Conservation (phyloP, 2,113 vertebrate genomes). For the Pipra filicauda region DNA sequence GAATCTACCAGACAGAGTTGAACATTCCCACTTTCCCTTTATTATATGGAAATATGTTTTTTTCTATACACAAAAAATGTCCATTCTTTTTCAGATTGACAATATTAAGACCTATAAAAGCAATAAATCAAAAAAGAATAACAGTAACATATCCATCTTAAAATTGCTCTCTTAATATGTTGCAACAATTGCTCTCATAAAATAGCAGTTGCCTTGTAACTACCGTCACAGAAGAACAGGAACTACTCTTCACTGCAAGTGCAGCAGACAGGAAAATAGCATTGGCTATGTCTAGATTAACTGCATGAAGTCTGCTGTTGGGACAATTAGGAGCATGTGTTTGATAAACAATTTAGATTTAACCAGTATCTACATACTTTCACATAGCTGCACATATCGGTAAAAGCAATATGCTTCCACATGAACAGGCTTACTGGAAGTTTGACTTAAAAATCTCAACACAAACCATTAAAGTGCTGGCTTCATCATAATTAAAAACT, state of each 20-base stretch:
- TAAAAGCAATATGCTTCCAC: neutral
- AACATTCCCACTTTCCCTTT: neutral
- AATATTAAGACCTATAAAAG: neutral
- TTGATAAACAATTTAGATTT: neutral
- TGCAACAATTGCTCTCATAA: neutral
- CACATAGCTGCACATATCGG: neutral
- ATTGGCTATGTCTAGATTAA: neutral
- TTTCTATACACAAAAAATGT: neutral
- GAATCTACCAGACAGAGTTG: neutral
- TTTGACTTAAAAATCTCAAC: constrained; percentile 3
- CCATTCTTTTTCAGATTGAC: neutral
- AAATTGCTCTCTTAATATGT: neutral
- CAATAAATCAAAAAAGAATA: neutral
- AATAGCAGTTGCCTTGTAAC: neutral
- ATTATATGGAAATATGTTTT: neutral
- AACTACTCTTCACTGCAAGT: neutral
- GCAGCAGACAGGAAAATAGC: neutral
- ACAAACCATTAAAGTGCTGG: neutral
- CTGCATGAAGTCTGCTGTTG: neutral
- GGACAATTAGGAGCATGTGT: neutral
- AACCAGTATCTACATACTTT: neutral
- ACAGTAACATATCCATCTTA: neutral
- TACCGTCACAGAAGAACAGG: neutral
- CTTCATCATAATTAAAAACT: constrained; percentile 47
- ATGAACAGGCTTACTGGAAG: neutral